phyloP scores from a whole-genome alignment of 2,797 vertebrate species.

The Pelochelys cantorii region DNA sequence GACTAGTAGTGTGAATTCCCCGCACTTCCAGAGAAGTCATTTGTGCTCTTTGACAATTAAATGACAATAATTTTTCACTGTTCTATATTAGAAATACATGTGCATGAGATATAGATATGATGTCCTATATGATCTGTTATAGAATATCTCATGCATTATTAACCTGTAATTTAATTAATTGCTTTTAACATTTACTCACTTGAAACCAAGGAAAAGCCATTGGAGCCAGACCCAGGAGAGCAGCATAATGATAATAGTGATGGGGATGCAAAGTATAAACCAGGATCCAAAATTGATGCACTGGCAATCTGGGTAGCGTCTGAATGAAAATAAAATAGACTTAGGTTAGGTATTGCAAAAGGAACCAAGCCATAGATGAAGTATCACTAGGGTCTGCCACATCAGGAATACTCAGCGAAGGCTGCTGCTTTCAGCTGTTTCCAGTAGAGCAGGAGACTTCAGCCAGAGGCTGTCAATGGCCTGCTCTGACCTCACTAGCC shows the following conservation, averaged over 20 bases:
- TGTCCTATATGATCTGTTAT: background rate
- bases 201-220: conserved; percentile 91
- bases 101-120: background rate
- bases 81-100: background rate
- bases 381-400: background rate
- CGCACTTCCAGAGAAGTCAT: background rate
- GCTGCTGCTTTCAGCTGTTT: background rate
- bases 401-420: background rate
- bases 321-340: conserved; percentile 52
- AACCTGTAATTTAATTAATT: background rate
- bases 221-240: conserved; percentile 93
- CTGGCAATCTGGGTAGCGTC: conserved; percentile 87
- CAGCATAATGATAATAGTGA: conserved; percentile 85
- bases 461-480: background rate
- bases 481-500: background rate
- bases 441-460: background rate
- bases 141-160: background rate
- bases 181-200: conserved; percentile 84
- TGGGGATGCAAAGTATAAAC: conserved; percentile 90
- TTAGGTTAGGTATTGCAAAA: background rate
- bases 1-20: no score
- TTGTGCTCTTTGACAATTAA: rapidly evolving
- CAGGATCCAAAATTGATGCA: conserved; percentile 93
- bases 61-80: background rate
- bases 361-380: background rate